Percentiles rank a stretch among this genome's conserved stretches.
Conservation (phyloP, 2,113 vertebrate genomes). For the Chascanopsetta lugubris region DNA sequence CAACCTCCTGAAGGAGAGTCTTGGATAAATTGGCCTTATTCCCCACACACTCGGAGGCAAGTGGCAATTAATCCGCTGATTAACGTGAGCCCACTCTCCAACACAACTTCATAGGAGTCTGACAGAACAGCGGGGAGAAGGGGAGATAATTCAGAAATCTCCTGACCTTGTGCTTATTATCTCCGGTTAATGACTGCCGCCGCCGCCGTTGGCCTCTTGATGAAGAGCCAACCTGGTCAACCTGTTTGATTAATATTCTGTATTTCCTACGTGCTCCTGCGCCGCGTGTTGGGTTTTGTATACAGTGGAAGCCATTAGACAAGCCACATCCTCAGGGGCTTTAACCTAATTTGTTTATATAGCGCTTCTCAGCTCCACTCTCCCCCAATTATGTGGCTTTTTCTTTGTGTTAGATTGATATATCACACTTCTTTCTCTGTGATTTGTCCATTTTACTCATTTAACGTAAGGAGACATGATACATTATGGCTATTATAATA, state of each 20-base stretch:
- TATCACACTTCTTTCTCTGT: too few relatives aligned
- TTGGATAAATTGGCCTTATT: constrained; percentile 76
- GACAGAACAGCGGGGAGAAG: constrained; percentile 70
- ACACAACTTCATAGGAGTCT: constrained; percentile 74
- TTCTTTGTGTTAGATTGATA: constrained; percentile 36
- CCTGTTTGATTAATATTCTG: constrained; percentile 44
- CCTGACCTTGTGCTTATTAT: constrained; percentile 80
- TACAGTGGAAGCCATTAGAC: constrained; percentile 13
- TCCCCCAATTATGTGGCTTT: constrained; percentile 22
- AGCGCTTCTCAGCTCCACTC: constrained; percentile 30
- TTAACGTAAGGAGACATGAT: neutral
- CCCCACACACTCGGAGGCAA: constrained; percentile 75
- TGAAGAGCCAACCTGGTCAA: constrained; percentile 66
- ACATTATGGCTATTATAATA: neutral
- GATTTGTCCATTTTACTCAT: neutral
- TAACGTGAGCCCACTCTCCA: constrained; percentile 73
- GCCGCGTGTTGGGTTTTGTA: constrained; percentile 2
- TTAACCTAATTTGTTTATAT: constrained; percentile 66
- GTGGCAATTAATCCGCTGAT: constrained; percentile 83
- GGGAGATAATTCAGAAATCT: constrained; percentile 75
- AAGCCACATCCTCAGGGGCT: constrained; percentile 43
- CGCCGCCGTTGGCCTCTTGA: constrained; percentile 60
- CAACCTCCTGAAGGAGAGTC: constrained; percentile 71
- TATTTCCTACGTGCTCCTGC: constrained; percentile 28
- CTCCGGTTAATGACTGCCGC: constrained; percentile 74